Percentiles rank a stretch among this genome's conserved stretches.
phyloP scores from a whole-genome alignment of 2,888 invertebrate species.

The Acleris cristana region DNA sequence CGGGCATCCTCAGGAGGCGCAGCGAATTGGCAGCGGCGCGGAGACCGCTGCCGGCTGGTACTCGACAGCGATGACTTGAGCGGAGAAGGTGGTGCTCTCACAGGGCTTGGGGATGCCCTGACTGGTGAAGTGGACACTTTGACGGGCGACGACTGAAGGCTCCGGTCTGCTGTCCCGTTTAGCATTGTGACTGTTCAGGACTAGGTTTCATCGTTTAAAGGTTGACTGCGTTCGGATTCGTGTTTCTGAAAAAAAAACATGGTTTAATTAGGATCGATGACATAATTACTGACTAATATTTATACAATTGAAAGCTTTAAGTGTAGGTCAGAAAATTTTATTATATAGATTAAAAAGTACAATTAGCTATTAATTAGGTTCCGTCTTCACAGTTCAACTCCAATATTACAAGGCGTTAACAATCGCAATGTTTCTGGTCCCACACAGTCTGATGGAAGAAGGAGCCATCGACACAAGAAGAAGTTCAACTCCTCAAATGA shows the following conservation, averaged over 20 bases:
- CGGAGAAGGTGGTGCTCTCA: slow-evolving; percentile 70
- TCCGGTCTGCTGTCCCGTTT: slow-evolving; percentile 70
- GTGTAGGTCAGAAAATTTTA: neutral
- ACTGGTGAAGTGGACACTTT: slow-evolving; percentile 67
- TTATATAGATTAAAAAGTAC: neutral
- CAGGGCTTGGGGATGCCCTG: slow-evolving; percentile 70
- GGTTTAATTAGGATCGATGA: neutral
- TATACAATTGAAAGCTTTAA: too few relatives aligned
- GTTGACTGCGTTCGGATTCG: neutral
- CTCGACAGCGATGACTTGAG: slow-evolving; percentile 70
- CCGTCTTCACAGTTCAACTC: too few relatives aligned
- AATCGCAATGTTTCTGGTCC: too few relatives aligned
- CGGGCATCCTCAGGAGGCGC: slow-evolving; percentile 68
- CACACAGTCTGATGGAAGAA: too few relatives aligned
- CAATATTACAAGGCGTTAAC: too few relatives aligned
- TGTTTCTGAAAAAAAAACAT: slow-evolving; percentile 4
- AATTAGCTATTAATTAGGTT: too few relatives aligned
- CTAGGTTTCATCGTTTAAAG: slow-evolving; percentile 41
- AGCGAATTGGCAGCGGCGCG: slow-evolving; percentile 75
- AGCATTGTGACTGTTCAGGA: slow-evolving; percentile 58
- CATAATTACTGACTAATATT: neutral
- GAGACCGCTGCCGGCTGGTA: slow-evolving; percentile 63
- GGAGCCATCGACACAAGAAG: too few relatives aligned
- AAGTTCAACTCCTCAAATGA: too few relatives aligned
- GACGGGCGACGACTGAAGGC: slow-evolving; percentile 68